phyloP scores from a whole-genome alignment of 2,113 vertebrate species.

The Theristicus caerulescens region DNA sequence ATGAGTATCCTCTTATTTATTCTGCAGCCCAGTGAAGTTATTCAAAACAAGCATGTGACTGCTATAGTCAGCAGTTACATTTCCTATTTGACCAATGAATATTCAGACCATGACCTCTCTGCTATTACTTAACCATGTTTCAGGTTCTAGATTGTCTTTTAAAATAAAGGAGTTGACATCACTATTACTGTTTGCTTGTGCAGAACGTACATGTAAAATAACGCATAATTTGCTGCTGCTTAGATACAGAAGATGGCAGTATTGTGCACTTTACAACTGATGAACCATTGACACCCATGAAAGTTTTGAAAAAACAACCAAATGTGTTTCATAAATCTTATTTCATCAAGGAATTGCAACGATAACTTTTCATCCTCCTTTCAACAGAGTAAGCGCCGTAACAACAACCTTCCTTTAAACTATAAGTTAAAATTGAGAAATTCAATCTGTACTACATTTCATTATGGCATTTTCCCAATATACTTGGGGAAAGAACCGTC shows the following conservation, averaged over 20 bases:
- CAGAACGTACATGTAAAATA: neutral
- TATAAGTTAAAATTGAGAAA: neutral
- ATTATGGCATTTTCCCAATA: neutral
- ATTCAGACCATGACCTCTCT: neutral
- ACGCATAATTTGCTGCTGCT: neutral
- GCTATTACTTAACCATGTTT: neutral
- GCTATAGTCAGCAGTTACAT: neutral
- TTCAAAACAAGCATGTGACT: neutral
- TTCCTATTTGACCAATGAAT: neutral
- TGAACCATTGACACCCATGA: neutral
- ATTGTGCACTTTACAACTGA: slow-evolving; percentile 19
- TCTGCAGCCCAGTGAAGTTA: neutral
- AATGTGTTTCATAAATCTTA: neutral
- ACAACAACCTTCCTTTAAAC: neutral
- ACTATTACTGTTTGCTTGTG: neutral
- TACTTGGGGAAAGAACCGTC: neutral
- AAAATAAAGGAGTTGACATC: neutral
- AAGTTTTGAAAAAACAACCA: neutral
- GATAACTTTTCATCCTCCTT: neutral
- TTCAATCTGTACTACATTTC: neutral
- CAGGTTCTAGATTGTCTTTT: neutral
- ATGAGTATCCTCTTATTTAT: neutral
- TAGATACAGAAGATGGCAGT: slow-evolving; percentile 54
- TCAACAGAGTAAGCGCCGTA: neutral
- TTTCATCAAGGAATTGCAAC: neutral